Conservation (phyloP, 2,888 invertebrate genomes). For the Apamea sordens region DNA sequence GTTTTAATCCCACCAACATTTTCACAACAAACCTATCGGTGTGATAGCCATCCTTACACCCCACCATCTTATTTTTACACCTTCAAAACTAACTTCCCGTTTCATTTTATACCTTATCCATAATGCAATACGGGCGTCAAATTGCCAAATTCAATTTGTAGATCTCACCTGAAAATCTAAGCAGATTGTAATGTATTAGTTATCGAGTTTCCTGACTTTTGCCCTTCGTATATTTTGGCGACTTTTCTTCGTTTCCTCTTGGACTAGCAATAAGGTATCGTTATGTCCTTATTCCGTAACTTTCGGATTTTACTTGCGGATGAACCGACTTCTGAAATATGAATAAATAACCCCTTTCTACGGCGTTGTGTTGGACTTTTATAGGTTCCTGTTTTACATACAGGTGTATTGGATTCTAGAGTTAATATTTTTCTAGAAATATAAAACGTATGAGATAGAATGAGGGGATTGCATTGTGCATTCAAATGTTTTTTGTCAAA, state of each 20-base stretch:
- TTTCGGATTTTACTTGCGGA: conserved; percentile 33
- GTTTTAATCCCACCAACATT: not conserved
- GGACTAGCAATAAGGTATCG: conserved; percentile 46
- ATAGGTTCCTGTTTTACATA: conserved; percentile 40
- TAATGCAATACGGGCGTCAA: conserved; percentile 52
- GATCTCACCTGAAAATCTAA: conserved; percentile 37
- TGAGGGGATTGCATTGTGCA: not conserved
- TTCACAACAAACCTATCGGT: conserved; percentile 36
- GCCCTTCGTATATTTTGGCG: conserved; percentile 47
- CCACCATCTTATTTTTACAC: conserved; percentile 17
- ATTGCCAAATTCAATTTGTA: conserved; percentile 47
- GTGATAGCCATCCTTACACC: conserved; percentile 44
- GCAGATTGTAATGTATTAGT: conserved; percentile 63
- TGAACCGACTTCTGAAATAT: conserved; percentile 36
- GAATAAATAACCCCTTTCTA: conserved; percentile 49
- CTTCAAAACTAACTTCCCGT: conserved; percentile 32
- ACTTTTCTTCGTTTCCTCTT: conserved; percentile 31
- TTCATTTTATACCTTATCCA: conserved; percentile 52
- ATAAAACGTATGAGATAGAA: not conserved
- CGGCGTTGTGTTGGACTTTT: conserved; percentile 25
- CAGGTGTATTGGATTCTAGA: not conserved
- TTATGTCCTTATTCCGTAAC: conserved; percentile 29
- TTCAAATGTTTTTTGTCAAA: not conserved
- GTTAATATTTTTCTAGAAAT: conserved; percentile 9
- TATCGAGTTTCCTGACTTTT: conserved; percentile 59